Conservation (phyloP, 2,888 invertebrate species). For the Cataglyphis rosenhaueri region DNA sequence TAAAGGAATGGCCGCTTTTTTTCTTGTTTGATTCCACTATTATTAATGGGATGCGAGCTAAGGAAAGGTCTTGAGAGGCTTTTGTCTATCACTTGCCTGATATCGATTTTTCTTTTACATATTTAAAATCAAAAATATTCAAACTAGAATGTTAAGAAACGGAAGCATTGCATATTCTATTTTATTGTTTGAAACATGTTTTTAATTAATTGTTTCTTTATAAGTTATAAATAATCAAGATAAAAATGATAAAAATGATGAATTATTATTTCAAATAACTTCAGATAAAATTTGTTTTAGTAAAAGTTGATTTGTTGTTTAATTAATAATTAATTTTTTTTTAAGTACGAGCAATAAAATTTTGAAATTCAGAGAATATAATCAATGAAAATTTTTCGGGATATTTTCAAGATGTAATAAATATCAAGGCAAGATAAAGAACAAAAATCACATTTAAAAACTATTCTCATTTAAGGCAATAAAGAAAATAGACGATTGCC, state of each 20-base stretch:
- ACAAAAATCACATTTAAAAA: neutral
- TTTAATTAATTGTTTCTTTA: neutral
- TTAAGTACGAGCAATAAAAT: neutral
- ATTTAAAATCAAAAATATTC: neutral
- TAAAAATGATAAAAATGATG: neutral
- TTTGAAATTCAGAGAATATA: neutral
- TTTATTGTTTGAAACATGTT: neutral
- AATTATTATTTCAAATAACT: neutral
- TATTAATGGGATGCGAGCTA: conserved; percentile 32
- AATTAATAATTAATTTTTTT: neutral
- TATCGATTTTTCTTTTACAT: conserved; percentile 15
- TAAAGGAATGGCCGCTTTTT: conserved; percentile 15
- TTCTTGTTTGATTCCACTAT: conserved; percentile 24
- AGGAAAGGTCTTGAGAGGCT: conserved; percentile 5
- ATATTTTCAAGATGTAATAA: conserved; percentile 10
- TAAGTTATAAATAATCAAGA: conserved; percentile 3
- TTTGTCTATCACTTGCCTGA: conserved; percentile 25
- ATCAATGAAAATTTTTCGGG: neutral
- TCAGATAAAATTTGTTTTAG: neutral
- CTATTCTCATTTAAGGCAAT: neutral
- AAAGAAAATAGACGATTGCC: neutral
- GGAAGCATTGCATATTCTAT: neutral
- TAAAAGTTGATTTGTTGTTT: neutral
- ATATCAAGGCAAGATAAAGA: neutral
- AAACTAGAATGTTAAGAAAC: neutral